These are phyloP conservation scores for Tillus elongatus DNA, from an alignment of 2,888 invertebrate genomes.

Conservation along the genomic window DNA sequence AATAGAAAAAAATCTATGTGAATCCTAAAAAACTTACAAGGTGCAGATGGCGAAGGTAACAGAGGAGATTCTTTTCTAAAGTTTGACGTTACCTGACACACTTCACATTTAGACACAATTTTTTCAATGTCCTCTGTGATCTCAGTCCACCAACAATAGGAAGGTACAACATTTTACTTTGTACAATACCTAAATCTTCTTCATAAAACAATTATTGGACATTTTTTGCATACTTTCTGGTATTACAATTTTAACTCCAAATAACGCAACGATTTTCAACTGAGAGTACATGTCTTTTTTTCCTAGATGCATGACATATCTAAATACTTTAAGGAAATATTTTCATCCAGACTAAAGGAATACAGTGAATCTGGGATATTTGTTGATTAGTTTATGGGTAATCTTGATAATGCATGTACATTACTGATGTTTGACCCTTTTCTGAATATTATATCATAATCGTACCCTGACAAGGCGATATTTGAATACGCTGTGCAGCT, in stretches of 20 bases:
- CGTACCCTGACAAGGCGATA: no score
- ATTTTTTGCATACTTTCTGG: constrained; percentile 11
- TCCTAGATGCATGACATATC: no score
- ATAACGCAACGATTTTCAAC: no score
- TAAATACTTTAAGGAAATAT: no score
- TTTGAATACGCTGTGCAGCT: no score
- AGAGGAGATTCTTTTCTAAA: constrained; percentile 16
- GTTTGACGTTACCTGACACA: constrained; percentile 19
- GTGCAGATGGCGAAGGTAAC: constrained; percentile 19
- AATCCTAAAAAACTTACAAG: no score
- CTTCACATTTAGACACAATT: constrained; percentile 15
- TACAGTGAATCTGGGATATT: no score
- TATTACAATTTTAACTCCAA: constrained; percentile 17
- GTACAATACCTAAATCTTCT: constrained; percentile 19
- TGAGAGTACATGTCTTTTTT: constrained; percentile 16
- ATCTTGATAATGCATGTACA: constrained; percentile 14
- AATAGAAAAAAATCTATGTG: no score
- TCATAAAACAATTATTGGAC: constrained; percentile 19
- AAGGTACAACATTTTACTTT: constrained; percentile 19
- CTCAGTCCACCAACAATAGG: constrained; percentile 20
- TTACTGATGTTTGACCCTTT: constrained; percentile 14
- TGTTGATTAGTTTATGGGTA: constrained; percentile 7
- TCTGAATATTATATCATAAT: no score
- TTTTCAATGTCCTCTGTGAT: no score
- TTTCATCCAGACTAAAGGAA: no score